phyloP scores from a whole-genome alignment of 2,113 vertebrate species.

The Tringa solitaria region DNA sequence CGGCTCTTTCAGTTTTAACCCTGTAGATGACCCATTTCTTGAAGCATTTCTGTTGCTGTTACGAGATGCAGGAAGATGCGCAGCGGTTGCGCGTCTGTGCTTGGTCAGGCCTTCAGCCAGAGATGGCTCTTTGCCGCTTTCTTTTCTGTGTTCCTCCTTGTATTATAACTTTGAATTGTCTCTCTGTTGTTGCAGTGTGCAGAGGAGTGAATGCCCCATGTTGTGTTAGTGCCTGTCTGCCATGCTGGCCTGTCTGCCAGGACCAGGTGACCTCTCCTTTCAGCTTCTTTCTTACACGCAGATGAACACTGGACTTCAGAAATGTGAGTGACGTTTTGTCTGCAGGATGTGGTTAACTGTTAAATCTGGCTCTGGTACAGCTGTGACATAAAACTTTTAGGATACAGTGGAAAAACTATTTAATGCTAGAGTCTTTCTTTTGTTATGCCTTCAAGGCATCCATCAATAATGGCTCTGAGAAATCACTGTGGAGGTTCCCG shows the following conservation, averaged over 20 bases:
- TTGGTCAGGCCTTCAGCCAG: slow-evolving; percentile 50
- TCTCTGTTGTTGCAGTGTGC: slow-evolving; percentile 83
- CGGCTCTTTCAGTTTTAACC: not conserved
- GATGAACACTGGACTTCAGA: slow-evolving; percentile 99
- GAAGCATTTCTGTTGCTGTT: not conserved
- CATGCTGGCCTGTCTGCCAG: slow-evolving; percentile 99
- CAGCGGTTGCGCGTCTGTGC: not conserved
- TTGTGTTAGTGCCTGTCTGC: slow-evolving; percentile 94
- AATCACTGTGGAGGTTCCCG: slow-evolving; percentile 6
- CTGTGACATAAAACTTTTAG: slow-evolving; percentile 31
- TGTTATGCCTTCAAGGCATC: slow-evolving; percentile 35
- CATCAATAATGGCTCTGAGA: slow-evolving; percentile 3
- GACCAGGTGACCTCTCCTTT: slow-evolving; percentile 97
- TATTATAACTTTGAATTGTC: slow-evolving; percentile 62
- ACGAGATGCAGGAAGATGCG: not conserved
- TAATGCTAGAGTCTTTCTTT: slow-evolving; percentile 24
- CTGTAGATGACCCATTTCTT: slow-evolving; percentile 25
- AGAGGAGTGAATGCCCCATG: slow-evolving; percentile 87
- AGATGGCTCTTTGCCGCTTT: slow-evolving; percentile 25
- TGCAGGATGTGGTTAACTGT: slow-evolving; percentile 51
- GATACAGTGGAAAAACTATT: slow-evolving; percentile 18
- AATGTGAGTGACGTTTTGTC: slow-evolving; percentile 89
- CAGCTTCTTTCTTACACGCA: slow-evolving; percentile 99
- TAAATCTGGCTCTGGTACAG: slow-evolving; percentile 46
- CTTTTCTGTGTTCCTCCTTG: slow-evolving; percentile 55